Percentiles rank a stretch among this genome's conserved stretches.
These are phyloP conservation scores for Serranochromis macrocephalus DNA, from an alignment of 2,113 vertebrate species.

Conservation along the genomic window DNA sequence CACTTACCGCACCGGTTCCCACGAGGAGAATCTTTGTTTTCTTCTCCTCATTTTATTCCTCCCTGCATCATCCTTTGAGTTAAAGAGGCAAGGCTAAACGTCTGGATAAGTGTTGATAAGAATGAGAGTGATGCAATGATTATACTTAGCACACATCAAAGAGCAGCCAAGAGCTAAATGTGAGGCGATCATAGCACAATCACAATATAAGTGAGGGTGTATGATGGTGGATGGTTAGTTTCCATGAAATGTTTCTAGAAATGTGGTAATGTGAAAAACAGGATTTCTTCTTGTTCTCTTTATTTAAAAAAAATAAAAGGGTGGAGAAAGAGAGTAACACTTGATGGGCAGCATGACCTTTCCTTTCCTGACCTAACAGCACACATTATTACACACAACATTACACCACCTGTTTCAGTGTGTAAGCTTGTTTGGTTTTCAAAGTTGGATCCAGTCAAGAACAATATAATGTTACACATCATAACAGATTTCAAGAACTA, in stretches of 20 bases:
- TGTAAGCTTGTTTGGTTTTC: neutral
- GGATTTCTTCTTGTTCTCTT: neutral
- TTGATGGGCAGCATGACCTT: neutral
- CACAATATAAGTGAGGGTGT: neutral
- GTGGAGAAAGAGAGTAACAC: neutral
- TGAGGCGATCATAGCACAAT: neutral
- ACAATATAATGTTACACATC: neutral
- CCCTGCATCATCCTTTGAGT: neutral
- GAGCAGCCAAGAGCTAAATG: neutral
- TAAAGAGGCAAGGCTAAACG: neutral
- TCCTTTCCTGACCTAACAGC: neutral
- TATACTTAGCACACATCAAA: conserved; percentile 9
- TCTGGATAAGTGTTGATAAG: conserved; percentile 25
- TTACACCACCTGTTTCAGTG: neutral
- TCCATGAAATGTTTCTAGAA: neutral
- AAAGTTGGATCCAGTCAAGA: neutral
- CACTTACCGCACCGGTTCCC: conserved; percentile 23
- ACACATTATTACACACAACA: neutral
- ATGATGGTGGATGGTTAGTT: neutral
- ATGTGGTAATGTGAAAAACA: neutral
- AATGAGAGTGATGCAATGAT: neutral
- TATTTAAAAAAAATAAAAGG: neutral
- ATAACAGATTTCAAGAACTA: neutral
- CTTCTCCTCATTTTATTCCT: neutral
- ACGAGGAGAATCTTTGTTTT: conserved; percentile 17